Evolutionary conservation across 64 coral and sea anemone genomes (phyloP), one percentile per base, ranked within the genome.

Genomic region (Orbicella faveolata): DNA sequence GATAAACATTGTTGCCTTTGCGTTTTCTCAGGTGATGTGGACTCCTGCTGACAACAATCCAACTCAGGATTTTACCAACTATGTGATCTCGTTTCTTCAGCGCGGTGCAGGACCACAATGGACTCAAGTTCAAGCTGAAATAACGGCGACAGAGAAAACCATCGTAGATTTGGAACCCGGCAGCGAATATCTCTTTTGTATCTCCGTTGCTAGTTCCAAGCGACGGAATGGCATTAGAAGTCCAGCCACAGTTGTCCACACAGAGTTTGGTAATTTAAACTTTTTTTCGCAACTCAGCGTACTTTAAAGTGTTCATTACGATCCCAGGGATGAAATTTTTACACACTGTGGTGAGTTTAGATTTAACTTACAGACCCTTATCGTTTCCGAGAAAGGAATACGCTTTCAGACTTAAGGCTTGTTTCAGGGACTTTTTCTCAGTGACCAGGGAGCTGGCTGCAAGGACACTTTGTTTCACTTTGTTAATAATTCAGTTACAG

Each of bases 131-230:
- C 53, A 82, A 10, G 79, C 25, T 30, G 79, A 33, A 30, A 55
- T 82, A 36, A 62, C 79, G 23, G 54, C 20, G 79, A 82, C 79
- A 16, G 52, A 82, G 51, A 62, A 82, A 59, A 82, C 52, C 10
- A n/a, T 82, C 52, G 34, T n/a, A 10, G 19, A 59, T 62, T 53
- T 82, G 20, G 19, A 61, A 82, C 41, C 79, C 12, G 62, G 62
- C 79, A 61, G 62, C 2, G 53, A 82, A 26, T 82, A 82, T 82
- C 55, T 82, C 20, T 82, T 82, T 54, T 82, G 79, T 21, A 53
- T 82, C 62, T 82, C 79, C 23, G 79, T 82, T 21, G 79, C 79
- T n/a, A 61, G 79, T 82, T 26, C 12, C 51, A 30, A 16, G 15
- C 23, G 52, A 82, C 54, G 79, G 15, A 44, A 9, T 37, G 79